Conservation (phyloP, 2,888 invertebrate genomes). For the Thecocarcelia acutangulata region DNA sequence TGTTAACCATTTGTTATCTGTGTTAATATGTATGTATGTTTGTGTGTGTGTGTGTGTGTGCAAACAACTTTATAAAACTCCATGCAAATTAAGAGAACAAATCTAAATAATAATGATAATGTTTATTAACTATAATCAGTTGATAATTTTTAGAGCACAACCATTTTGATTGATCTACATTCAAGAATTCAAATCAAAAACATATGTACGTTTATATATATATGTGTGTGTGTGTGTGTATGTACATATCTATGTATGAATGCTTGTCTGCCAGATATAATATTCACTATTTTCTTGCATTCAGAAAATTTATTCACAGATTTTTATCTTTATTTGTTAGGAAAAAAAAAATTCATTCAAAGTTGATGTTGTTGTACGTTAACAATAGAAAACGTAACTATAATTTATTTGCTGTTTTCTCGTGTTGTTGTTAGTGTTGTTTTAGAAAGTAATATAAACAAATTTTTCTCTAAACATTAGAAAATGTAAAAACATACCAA, state of each 20-base stretch:
- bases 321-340: conserved; percentile 39
- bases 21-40: too few species aligned
- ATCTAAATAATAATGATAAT: background rate
- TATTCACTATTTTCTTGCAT: conserved; percentile 30
- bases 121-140: conserved; percentile 36
- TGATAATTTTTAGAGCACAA: conserved; percentile 61
- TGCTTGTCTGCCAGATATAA: conserved; percentile 12
- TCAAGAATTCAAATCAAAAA: conserved; percentile 38
- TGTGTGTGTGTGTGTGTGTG: too few species aligned
- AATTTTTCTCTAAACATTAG: conserved; percentile 22
- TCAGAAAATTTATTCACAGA: conserved; percentile 45
- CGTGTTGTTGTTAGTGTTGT: background rate
- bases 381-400: conserved; percentile 41
- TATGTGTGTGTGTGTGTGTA: too few species aligned
- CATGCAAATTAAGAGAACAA: background rate
- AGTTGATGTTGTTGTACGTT: background rate
- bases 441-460: conserved; percentile 64
- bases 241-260: background rate
- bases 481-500: background rate
- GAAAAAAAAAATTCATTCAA: background rate
- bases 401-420: conserved; percentile 30
- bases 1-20: background rate
- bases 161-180: conserved; percentile 54
- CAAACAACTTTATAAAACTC: too few species aligned
- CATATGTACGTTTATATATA: too few species aligned